Conservation (phyloP, 2,113 vertebrate genomes). For the Gymnogyps californianus region DNA sequence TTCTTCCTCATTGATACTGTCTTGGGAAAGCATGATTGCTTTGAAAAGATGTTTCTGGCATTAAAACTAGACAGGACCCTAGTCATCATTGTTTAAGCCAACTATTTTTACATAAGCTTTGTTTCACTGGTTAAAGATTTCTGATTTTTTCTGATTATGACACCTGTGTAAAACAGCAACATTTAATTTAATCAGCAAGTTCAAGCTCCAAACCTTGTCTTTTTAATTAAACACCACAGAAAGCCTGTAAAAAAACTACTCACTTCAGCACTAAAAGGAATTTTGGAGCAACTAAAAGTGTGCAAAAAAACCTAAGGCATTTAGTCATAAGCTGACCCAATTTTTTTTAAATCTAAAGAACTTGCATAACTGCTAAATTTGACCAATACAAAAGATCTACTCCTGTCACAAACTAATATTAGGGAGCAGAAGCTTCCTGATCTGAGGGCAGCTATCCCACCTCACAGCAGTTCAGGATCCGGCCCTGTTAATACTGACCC, state of each 20-base stretch:
- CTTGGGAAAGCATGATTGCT: background rate
- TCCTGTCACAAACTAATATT: background rate
- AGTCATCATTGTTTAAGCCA: background rate
- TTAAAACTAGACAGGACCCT: background rate
- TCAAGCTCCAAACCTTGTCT: background rate
- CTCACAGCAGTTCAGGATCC: background rate
- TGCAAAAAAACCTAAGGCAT: background rate
- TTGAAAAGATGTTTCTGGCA: background rate
- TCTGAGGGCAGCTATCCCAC: background rate
- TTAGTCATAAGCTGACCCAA: background rate
- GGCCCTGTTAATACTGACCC: background rate
- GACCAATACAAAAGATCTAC: background rate
- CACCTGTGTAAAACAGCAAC: background rate
- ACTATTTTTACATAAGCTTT: background rate
- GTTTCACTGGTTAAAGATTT: background rate
- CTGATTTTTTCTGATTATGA: background rate
- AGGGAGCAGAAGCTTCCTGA: background rate
- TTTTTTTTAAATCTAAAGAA: background rate
- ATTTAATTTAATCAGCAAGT: constrained; percentile 16
- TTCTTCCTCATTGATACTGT: background rate
- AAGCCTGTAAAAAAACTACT: background rate
- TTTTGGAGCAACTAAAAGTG: background rate
- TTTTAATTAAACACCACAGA: constrained; percentile 1
- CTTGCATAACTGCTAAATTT: background rate
- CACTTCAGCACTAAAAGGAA: background rate